phyloP scores from a whole-genome alignment of 1,140 invertebrate species.

The Lepidurus apus region DNA sequence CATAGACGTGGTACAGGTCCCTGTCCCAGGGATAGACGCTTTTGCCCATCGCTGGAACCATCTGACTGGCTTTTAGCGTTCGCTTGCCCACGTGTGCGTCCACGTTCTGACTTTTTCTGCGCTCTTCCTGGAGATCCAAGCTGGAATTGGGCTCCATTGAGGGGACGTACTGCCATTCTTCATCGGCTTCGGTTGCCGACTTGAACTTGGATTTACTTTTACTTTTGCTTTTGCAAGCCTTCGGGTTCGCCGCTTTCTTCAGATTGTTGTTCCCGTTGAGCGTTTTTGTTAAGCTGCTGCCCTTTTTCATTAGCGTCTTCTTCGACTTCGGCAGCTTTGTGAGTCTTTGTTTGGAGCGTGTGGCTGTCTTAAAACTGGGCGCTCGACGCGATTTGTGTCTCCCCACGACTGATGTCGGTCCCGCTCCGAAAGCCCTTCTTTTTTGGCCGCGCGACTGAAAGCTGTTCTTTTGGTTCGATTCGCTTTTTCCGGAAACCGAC shows the following conservation, averaged over 20 bases:
- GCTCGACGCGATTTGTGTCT: neutral
- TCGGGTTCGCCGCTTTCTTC: neutral
- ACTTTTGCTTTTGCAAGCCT: neutral
- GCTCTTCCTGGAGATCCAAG: neutral
- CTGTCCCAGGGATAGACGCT: neutral
- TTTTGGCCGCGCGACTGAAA: neutral
- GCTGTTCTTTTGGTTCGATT: neutral
- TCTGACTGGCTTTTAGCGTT: neutral
- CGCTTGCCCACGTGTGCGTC: neutral
- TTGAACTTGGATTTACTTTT: neutral
- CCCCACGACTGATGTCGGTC: neutral
- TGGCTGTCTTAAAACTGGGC: slow-evolving; percentile 7
- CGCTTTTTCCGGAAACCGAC: neutral
- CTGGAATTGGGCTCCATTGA: neutral
- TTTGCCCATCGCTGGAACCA: neutral
- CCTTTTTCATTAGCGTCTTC: neutral
- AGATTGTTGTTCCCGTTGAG: neutral
- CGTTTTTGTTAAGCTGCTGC: neutral
- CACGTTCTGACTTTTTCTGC: neutral
- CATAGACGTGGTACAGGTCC: slow-evolving; percentile 3
- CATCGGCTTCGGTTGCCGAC: neutral
- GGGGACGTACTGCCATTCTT: neutral
- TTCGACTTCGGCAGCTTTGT: neutral
- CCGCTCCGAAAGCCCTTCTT: neutral
- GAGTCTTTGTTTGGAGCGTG: slow-evolving; percentile 8